Base-by-base conservation (phyloP, 2,113 vertebrate genomes). In the Butastur rufipennis region DNA sequence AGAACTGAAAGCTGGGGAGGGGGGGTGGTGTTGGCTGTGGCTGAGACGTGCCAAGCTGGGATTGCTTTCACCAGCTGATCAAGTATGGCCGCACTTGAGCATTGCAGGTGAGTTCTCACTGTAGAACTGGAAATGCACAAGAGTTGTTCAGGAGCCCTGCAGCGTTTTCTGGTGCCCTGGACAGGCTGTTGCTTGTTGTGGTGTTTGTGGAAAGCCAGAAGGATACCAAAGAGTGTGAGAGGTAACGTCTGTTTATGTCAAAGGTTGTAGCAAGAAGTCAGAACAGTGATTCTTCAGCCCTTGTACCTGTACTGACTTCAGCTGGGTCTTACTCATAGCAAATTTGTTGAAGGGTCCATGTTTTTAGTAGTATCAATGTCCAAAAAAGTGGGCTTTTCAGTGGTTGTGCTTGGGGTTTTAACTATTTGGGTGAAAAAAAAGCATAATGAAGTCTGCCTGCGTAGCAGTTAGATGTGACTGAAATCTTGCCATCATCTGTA, bases 291-390 rank as follows among this genome's bases (percentile, higher is more conserved):
- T 61, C 11, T 29, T 36, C 26, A 10, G 20, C 13, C 17, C 55
- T 26, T 1, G 0, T 10, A 11, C 36, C 5, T 27, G 11, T 21
- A 8, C 16, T 38, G 59, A 1, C 31, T 16, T n/a, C 34, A 27
- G 18, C 17, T 36, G 12, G 29, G 29, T 26, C 36, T 65, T 31
- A 4, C 26, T 36, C 4, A 0, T 0, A 18, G 15, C 6, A 71
- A 9, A 59, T 4, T 3, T 42, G 38, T 42, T 5, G 4, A 34
- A 20, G 0, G 0, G 4, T 29, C 32, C 1, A 0, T 19, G 56
- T 15, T 43, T 19, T 32, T 17, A 18, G 6, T 22, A 6, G 4
- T 31, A 31, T 14, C 11, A 2, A 2, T 42, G 40, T 4, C 52
- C 11, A 0, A 3, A 29, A 32, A 43, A 32, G 2, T 1, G 1